Evolutionary conservation across 2,797 vertebrate genomes (phyloP).

Genomic region (Graptemys geographica): DNA sequence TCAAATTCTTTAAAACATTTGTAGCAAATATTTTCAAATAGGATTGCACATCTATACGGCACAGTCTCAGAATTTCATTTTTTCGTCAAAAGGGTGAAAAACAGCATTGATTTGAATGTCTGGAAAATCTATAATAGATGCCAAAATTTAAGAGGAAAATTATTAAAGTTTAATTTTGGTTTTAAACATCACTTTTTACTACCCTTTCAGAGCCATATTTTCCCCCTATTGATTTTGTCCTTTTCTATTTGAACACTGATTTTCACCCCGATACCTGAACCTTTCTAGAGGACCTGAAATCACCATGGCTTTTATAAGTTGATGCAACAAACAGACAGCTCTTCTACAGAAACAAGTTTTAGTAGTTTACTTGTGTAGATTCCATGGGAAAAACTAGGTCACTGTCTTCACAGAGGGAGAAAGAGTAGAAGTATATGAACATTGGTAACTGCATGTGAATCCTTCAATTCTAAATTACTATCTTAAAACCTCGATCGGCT

Average conservation of each 20-base stretch:
- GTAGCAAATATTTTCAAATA: neutral
- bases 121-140: neutral
- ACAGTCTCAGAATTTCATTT: neutral
- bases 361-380: neutral
- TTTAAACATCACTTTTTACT: neutral
- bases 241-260: neutral
- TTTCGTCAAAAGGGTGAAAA: neutral
- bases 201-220: neutral
- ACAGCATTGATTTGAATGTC: too few species aligned
- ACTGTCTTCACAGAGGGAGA: neutral
- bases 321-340: neutral
- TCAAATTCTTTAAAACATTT: neutral
- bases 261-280: neutral
- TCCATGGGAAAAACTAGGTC: neutral
- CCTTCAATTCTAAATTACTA: neutral
- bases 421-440: neutral
- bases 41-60: neutral
- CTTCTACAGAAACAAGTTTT: neutral
- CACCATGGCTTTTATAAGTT: neutral
- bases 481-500: neutral
- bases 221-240: neutral
- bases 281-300: neutral
- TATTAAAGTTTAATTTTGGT: neutral
- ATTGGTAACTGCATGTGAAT: fast-evolving
- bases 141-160: neutral